phyloP scores from a whole-genome alignment of 1,140 invertebrate genomes.

The Neomicropteryx cornuta region DNA sequence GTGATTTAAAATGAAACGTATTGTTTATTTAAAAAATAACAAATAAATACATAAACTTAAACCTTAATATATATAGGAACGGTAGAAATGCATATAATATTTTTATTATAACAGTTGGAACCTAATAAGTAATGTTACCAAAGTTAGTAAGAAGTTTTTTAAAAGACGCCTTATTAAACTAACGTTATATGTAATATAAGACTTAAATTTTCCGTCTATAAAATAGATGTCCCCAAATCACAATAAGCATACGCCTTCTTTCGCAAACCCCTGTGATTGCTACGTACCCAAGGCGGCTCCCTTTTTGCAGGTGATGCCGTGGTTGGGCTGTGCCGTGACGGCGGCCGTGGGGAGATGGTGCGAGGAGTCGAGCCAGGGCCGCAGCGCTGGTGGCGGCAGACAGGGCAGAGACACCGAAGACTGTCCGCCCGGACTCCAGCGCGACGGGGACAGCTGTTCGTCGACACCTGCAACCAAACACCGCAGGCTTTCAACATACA shows the following conservation, averaged over 20 bases:
- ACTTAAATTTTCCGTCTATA: background rate
- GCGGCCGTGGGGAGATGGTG: too few relatives aligned
- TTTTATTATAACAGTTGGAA: too few relatives aligned
- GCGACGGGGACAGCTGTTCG: constrained; percentile 26
- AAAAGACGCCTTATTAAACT: too few relatives aligned
- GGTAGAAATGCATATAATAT: too few relatives aligned
- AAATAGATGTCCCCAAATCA: background rate
- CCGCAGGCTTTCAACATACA: too few relatives aligned
- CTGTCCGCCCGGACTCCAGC: constrained; percentile 31
- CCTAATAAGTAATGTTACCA: too few relatives aligned
- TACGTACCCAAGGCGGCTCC: constrained; percentile 28
- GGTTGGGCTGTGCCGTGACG: constrained; percentile 29
- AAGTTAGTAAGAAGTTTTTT: too few relatives aligned
- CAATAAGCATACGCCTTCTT: background rate
- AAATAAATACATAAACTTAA: too few relatives aligned
- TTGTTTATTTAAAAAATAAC: too few relatives aligned
- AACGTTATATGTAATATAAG: background rate
- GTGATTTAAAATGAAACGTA: too few relatives aligned
- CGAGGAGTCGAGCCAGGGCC: constrained; percentile 35
- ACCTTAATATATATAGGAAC: too few relatives aligned
- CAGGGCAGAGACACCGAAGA: constrained; percentile 29
- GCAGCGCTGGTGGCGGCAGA: constrained; percentile 24
- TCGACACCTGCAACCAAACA: too few relatives aligned
- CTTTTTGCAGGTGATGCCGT: constrained; percentile 31
- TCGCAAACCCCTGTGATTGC: background rate